Conservation (phyloP, 2,888 invertebrate species). For the Mystacides longicornis region DNA sequence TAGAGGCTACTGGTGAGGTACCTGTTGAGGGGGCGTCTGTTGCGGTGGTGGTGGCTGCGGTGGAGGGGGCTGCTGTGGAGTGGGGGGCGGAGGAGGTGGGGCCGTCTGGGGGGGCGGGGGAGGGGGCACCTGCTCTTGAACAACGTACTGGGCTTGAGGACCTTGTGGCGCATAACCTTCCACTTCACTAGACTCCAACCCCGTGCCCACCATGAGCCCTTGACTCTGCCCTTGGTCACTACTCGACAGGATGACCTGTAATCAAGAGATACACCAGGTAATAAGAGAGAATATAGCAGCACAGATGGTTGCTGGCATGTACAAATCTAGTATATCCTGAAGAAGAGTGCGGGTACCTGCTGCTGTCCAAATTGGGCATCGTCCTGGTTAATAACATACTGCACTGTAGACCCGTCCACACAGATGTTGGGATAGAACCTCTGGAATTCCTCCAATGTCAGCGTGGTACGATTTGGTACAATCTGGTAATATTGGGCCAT, state of each 20-base stretch:
- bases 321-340: background rate
- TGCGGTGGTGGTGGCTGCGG: conserved; percentile 28
- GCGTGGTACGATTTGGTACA: conserved; percentile 50
- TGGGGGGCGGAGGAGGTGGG: conserved; percentile 32
- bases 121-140: conserved; percentile 41
- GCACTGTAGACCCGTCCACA: conserved; percentile 36
- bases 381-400: conserved; percentile 44
- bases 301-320: background rate
- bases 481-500: conserved; percentile 69
- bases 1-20: background rate
- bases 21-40: conserved; percentile 7
- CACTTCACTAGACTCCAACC: conserved; percentile 28
- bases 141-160: conserved; percentile 41
- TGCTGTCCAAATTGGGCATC: conserved; percentile 46
- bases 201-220: conserved; percentile 47
- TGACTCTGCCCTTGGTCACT: conserved; percentile 47
- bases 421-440: conserved; percentile 57
- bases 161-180: conserved; percentile 42
- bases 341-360: conserved; percentile 32
- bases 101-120: conserved; percentile 34
- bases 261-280: background rate
- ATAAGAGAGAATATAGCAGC: background rate
- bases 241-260: conserved; percentile 47
- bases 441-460: conserved; percentile 53
- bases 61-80: conserved; percentile 32